Evolutionary conservation across 2,113 vertebrate genomes (phyloP).

Genomic region (Oceanites oceanicus): DNA sequence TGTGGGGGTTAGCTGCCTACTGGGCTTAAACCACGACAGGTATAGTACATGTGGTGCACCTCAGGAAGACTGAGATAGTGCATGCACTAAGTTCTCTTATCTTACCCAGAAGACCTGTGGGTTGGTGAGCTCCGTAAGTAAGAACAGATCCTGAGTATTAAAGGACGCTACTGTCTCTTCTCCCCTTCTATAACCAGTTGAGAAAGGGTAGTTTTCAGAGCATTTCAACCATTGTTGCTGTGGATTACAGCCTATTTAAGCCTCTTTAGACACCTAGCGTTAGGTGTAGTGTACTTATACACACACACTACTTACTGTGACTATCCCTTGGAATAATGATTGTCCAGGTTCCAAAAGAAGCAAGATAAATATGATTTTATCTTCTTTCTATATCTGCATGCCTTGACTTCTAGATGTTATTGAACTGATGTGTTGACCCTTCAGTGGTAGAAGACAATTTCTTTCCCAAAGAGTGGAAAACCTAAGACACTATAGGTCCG

Average conservation of each 20-base stretch:
- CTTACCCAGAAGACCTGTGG: neutral
- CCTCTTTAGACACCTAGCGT: neutral
- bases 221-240: neutral
- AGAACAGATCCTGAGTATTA: neutral
- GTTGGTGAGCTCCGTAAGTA: neutral
- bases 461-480: neutral
- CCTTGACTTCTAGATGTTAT: neutral
- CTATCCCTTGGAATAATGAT: neutral
- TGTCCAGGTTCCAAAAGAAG: neutral
- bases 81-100: neutral
- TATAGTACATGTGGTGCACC: neutral
- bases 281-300: neutral
- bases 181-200: fast-evolving
- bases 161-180: neutral
- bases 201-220: neutral
- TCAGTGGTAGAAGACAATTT: neutral
- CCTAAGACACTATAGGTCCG: fast-evolving
- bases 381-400: neutral
- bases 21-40: neutral
- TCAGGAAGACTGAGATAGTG: neutral
- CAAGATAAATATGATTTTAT: neutral
- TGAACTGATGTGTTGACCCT: neutral
- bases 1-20: neutral
- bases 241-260: neutral
- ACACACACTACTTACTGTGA: fast-evolving